phyloP scores from a whole-genome alignment of 2,113 vertebrate species.

The Eurypyga helias region DNA sequence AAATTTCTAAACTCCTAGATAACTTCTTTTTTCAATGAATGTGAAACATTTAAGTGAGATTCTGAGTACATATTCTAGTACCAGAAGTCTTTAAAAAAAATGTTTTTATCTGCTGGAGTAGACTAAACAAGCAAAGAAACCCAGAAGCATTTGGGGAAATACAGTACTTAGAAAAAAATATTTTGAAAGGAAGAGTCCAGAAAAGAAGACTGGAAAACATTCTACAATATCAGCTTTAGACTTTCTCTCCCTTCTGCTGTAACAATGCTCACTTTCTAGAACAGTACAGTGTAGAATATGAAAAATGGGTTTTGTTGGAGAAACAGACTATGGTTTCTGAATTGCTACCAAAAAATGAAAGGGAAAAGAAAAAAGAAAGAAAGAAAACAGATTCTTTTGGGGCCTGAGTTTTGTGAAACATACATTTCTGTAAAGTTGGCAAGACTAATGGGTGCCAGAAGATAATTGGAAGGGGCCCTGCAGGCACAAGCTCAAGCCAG shows the following conservation, averaged over 20 bases:
- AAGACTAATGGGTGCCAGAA: conserved; percentile 78
- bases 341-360: conserved; percentile 31
- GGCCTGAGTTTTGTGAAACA: conserved; percentile 67
- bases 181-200: neutral
- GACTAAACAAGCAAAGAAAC: neutral
- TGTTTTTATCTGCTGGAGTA: neutral
- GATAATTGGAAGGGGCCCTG: conserved; percentile 74
- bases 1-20: neutral
- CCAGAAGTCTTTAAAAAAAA: neutral
- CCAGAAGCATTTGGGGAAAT: neutral
- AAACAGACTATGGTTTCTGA: conserved; percentile 43
- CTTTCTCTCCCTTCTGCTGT: neutral
- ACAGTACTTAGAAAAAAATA: neutral
- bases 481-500: conserved; percentile 72
- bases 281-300: neutral
- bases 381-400: conserved; percentile 11
- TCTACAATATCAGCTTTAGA: neutral
- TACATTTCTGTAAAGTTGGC: conserved; percentile 72
- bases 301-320: conserved; percentile 41
- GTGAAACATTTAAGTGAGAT: neutral
- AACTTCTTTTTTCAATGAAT: neutral
- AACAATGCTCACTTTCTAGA: neutral
- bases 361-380: neutral
- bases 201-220: neutral
- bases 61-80: neutral